Percentiles rank a stretch among this genome's conserved stretches.
Evolutionary conservation across 2,113 vertebrate species (phyloP).

Genomic region (Apistogramma diplotaenia): DNA sequence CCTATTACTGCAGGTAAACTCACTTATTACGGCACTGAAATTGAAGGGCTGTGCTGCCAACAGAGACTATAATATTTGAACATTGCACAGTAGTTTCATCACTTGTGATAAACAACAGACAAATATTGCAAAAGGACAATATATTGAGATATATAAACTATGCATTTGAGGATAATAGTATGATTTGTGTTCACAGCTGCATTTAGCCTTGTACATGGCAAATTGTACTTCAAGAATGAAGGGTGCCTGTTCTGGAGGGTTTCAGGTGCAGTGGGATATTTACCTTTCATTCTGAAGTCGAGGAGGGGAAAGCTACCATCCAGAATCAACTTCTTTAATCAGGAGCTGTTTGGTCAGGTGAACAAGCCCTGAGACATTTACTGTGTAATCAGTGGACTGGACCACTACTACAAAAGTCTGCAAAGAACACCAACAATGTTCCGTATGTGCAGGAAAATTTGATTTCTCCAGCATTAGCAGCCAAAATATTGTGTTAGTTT

Average conservation of each 20-base stretch:
- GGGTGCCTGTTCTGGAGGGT: constrained; percentile 22
- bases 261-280: constrained; percentile 48
- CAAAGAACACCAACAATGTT: constrained; percentile 4
- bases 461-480: neutral
- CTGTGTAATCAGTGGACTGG: constrained; percentile 43
- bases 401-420: neutral
- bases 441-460: neutral
- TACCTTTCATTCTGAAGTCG: constrained; percentile 37
- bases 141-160: neutral
- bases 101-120: constrained; percentile 36
- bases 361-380: constrained; percentile 26
- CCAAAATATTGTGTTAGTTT: neutral
- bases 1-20: constrained; percentile 65
- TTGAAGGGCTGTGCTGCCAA: constrained; percentile 53
- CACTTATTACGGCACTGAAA: constrained; percentile 55
- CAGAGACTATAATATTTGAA: constrained; percentile 31
- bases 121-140: constrained; percentile 9
- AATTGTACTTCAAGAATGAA: constrained; percentile 26
- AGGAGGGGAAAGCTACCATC: constrained; percentile 10
- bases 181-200: constrained; percentile 47
- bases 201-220: constrained; percentile 12
- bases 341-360: constrained; percentile 71
- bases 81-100: constrained; percentile 9
- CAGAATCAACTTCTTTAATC: constrained; percentile 51
- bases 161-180: constrained; percentile 2